Evolutionary conservation across 1,140 invertebrate species (phyloP).

Genomic region (Mercenaria mercenaria): DNA sequence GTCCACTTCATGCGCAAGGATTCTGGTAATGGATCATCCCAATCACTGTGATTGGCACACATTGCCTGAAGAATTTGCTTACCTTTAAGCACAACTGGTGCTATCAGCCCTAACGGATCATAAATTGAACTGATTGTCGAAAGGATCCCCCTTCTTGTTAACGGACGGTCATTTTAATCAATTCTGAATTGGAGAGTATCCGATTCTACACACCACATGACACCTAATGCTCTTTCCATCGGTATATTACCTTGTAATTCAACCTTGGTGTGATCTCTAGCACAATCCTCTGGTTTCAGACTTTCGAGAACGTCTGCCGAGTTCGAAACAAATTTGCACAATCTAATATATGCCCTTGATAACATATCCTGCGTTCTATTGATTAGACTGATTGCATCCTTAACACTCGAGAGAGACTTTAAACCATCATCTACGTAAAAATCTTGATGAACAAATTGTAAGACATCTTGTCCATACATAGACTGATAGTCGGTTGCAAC

Average conservation of each 20-base stretch:
- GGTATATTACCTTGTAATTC: neutral
- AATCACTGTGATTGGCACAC: conserved; percentile 13
- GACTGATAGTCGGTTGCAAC: conserved; percentile 4
- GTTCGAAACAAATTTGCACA: conserved; percentile 65
- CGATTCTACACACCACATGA: neutral
- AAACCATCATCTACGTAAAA: conserved; percentile 71
- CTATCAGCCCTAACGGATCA: conserved; percentile 63
- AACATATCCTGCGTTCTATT: conserved; percentile 1
- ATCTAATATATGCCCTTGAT: conserved; percentile 25
- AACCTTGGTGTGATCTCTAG: conserved; percentile 25
- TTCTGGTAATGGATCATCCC: conserved; percentile 60
- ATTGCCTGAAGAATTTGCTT: conserved; percentile 62
- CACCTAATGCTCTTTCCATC: conserved; percentile 43
- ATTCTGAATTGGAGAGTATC: conserved; percentile 11
- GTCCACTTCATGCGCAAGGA: conserved; percentile 34
- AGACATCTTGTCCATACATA: neutral
- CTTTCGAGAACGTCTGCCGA: conserved; percentile 43
- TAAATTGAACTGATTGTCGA: conserved; percentile 47
- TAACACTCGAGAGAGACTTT: conserved; percentile 4
- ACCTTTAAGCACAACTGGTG: conserved; percentile 48
- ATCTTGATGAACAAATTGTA: conserved; percentile 38
- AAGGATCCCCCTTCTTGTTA: neutral
- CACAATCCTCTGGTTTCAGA: conserved; percentile 10
- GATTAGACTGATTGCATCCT: conserved; percentile 53
- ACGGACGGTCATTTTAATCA: too few species aligned